These are phyloP conservation scores for Actinernus sp. DNA, from an alignment of 92 coral and sea anemone species.

Conservation along the genomic window DNA sequence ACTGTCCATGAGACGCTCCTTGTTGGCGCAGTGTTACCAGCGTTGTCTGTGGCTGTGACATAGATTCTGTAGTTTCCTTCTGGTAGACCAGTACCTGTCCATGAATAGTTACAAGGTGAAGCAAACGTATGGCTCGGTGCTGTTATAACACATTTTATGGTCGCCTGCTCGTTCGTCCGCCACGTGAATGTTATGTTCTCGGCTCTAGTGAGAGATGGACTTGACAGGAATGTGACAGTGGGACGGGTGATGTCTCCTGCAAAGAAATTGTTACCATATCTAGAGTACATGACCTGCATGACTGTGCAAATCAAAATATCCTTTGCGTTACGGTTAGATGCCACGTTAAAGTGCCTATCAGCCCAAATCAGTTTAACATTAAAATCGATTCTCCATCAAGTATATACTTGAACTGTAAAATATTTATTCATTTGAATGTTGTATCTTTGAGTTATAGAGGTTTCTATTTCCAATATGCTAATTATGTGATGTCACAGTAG, in stretches of 20 bases:
- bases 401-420: too few relatives aligned
- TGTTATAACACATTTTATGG: slow-evolving; percentile 74
- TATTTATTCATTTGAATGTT: too few relatives aligned
- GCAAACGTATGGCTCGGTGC: slow-evolving; percentile 64
- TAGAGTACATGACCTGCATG: too few relatives aligned
- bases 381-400: too few relatives aligned
- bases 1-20: slow-evolving; percentile 82
- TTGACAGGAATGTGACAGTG: slow-evolving; percentile 48
- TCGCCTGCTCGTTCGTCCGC: slow-evolving; percentile 74
- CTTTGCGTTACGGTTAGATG: too few relatives aligned
- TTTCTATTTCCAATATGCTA: too few relatives aligned
- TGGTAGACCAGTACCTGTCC: slow-evolving; percentile 57
- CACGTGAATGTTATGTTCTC: slow-evolving; percentile 63
- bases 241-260: slow-evolving; percentile 84
- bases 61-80: slow-evolving; percentile 72
- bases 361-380: too few relatives aligned
- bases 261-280: too few relatives aligned
- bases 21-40: slow-evolving; percentile 85
- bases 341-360: too few relatives aligned
- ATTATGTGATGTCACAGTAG: too few relatives aligned
- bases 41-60: slow-evolving; percentile 72
- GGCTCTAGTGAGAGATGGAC: slow-evolving; percentile 59
- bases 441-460: too few relatives aligned
- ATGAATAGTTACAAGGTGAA: slow-evolving; percentile 62
- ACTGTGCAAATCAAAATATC: too few relatives aligned